Evolutionary conservation across 1,140 invertebrate species (phyloP).

Genomic region (Solen grandis): DNA sequence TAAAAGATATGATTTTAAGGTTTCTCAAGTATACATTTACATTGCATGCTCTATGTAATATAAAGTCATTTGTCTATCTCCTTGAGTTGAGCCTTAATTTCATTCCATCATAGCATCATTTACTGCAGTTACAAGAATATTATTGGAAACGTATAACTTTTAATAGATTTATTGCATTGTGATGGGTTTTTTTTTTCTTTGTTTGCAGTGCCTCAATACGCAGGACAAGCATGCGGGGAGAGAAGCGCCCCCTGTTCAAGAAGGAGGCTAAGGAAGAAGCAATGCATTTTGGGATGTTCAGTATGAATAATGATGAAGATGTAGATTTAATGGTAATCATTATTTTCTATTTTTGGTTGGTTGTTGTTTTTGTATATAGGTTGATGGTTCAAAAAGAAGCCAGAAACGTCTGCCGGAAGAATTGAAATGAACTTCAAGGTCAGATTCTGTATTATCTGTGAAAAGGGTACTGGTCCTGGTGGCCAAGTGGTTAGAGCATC

Average conservation of each 20-base stretch:
- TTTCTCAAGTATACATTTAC: background rate
- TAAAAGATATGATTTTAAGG: too few species aligned
- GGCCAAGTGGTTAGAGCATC: too few species aligned
- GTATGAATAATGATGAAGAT: constrained; percentile 61
- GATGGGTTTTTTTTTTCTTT: constrained; percentile 54
- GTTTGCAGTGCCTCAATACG: constrained; percentile 91
- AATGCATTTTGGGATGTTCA: constrained; percentile 71
- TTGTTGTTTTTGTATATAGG: too few species aligned
- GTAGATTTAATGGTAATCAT: constrained; percentile 60
- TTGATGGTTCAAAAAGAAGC: too few species aligned
- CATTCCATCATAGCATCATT: background rate
- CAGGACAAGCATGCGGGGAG: constrained; percentile 92
- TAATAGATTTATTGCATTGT: background rate
- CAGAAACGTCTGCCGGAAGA: too few species aligned
- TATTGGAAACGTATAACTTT: background rate
- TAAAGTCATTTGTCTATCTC: background rate
- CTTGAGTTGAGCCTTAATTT: background rate
- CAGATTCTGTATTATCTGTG: too few species aligned
- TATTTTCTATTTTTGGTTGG: too few species aligned
- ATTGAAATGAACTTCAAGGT: too few species aligned
- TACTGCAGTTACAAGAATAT: background rate
- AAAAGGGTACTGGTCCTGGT: too few species aligned
- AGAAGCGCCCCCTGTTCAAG: constrained; percentile 96
- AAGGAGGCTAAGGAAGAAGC: constrained; percentile 96
- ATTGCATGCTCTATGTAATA: background rate